phyloP scores from a whole-genome alignment of 2,888 invertebrate genomes.

The Brenthis ino region DNA sequence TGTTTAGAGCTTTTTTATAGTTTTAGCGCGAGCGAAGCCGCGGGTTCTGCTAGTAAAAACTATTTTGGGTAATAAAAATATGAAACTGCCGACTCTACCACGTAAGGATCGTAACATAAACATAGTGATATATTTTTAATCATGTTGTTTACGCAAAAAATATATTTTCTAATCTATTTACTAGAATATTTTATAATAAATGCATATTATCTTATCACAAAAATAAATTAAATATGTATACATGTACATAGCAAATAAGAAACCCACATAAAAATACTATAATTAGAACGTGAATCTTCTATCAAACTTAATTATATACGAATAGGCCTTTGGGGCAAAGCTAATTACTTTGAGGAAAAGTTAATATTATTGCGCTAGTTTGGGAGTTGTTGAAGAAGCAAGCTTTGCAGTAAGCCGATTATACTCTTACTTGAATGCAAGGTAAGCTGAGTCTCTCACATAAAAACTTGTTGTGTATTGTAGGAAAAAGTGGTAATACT shows the following conservation, averaged over 20 bases:
- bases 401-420: neutral
- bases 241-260: too few relatives aligned
- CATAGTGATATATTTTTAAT: too few relatives aligned
- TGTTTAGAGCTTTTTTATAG: too few relatives aligned
- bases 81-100: too few relatives aligned
- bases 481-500: neutral
- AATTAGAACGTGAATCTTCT: constrained; percentile 1
- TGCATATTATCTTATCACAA: neutral
- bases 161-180: too few relatives aligned
- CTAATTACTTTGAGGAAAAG: constrained; percentile 13
- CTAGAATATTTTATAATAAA: too few relatives aligned
- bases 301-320: constrained; percentile 9
- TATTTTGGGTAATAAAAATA: too few relatives aligned
- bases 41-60: too few relatives aligned
- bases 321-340: constrained; percentile 3
- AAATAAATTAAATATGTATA: neutral
- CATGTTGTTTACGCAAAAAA: too few relatives aligned
- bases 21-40: too few relatives aligned
- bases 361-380: constrained; percentile 13
- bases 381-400: neutral
- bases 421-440: neutral
- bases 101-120: too few relatives aligned
- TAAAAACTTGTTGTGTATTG: neutral
- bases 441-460: neutral
- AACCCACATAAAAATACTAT: neutral